phyloP scores from a whole-genome alignment of 2,113 vertebrate species.

The Lepus europaeus region DNA sequence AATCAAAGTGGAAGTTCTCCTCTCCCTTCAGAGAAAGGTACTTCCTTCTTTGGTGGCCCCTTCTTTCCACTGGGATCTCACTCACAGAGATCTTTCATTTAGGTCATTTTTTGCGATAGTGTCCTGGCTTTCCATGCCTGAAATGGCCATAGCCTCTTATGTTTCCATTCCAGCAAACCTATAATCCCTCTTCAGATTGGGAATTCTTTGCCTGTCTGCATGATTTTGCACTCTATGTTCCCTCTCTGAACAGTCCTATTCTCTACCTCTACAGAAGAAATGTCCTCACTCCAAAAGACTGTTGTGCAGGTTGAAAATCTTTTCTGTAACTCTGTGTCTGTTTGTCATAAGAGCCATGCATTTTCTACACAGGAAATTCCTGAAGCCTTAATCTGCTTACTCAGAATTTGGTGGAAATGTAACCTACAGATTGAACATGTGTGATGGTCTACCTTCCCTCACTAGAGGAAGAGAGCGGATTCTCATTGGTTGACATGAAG shows the following conservation, averaged over 20 bases:
- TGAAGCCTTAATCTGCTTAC: neutral
- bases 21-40: too few relatives aligned
- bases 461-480: neutral
- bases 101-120: too few relatives aligned
- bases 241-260: neutral
- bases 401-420: neutral
- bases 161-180: neutral
- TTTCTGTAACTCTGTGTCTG: neutral
- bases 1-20: too few relatives aligned
- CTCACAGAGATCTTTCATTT: too few relatives aligned
- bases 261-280: neutral
- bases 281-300: neutral
- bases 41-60: too few relatives aligned
- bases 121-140: too few relatives aligned
- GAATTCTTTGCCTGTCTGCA: neutral
- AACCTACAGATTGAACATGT: neutral
- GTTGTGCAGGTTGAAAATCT: neutral
- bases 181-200: neutral
- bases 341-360: neutral
- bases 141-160: neutral
- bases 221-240: neutral
- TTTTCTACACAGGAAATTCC: neutral
- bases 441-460: neutral
- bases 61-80: too few relatives aligned
- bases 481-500: slow-evolving; percentile 4